Evolutionary conservation across 2,888 invertebrate species (phyloP), one percentile per base, ranked within the genome.

Genomic region (Steinernema scapterisci): DNA sequence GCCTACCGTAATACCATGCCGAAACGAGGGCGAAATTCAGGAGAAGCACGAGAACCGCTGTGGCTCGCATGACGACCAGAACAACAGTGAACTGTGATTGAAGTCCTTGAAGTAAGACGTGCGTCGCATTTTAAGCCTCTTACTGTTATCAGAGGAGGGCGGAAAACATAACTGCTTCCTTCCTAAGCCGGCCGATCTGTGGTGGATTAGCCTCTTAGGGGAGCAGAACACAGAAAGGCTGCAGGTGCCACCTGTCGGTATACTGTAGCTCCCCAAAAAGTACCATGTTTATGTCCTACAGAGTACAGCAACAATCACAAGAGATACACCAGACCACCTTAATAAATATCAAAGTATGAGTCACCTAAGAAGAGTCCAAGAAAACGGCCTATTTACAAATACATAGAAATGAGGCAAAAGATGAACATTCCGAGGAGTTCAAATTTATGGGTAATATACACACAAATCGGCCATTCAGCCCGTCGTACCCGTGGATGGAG

Each of bases 1-100:
- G 63, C 31, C 63, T 63, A 63, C 63, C 63, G 63, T 63, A 63
- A 27, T 63, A 63, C 63, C 63, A 63, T 63, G 31, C 63, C 16
- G 5, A 7, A 1, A 27, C 16, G 63, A 16, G 11, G 63, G 16
- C 63, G 27, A 63, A 5, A 13, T n/a, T 5, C 19, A 48, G 48
- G n/a, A 48, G 48, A 48, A 48, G 19, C 48, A 16, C 13, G 13
- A 19, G n/a, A n/a, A 48, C 13, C 16, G 19, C 48, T 48, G 48
- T 13, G 2, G 48, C 16, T 19, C 48, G 48, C 48, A 48, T 48
- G 48, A 9, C 38, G 3, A 38, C 38, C 38, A 38, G 9, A 38
- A 38, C 3, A 6, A 9, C 38, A 38, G 5, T 38, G 38, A 38
- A 6, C 9, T 44, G 9, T 7, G 45, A 7, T 44, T 44, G 7